Percentiles rank a stretch among this genome's conserved stretches.
Evolutionary conservation across 2,797 vertebrate genomes (phyloP).

Genomic region (Triplophysa yarkandensis): DNA sequence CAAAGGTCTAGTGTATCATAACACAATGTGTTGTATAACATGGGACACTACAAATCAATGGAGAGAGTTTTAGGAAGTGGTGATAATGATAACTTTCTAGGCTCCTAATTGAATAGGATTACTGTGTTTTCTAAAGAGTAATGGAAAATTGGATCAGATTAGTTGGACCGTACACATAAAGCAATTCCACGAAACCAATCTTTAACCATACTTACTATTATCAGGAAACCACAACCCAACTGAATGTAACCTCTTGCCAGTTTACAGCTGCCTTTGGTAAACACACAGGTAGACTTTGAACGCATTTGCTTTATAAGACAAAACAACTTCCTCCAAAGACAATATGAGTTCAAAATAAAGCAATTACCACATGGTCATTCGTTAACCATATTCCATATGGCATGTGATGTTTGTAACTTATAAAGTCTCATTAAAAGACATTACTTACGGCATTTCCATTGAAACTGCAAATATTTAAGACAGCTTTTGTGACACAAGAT

Average conservation of each 20-base stretch:
- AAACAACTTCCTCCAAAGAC: slow-evolving; percentile 36
- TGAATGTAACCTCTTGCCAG: neutral
- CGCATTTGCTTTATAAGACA: slow-evolving; percentile 29
- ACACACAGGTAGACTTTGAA: slow-evolving; percentile 39
- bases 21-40: neutral
- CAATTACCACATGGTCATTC: neutral
- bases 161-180: neutral
- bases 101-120: neutral
- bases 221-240: neutral
- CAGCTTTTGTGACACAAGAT: neutral
- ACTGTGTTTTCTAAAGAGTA: neutral
- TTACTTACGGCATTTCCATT: neutral
- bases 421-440: neutral
- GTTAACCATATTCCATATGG: neutral
- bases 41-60: neutral
- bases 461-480: neutral
- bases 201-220: neutral
- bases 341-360: slow-evolving; percentile 17
- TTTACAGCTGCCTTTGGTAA: slow-evolving; percentile 27
- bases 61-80: neutral
- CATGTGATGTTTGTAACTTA: neutral
- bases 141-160: neutral
- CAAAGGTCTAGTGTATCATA: neutral
- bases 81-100: neutral
- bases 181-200: neutral